Conservation (phyloP, 2,113 vertebrate genomes). For the Phylloscopus whistleri region DNA sequence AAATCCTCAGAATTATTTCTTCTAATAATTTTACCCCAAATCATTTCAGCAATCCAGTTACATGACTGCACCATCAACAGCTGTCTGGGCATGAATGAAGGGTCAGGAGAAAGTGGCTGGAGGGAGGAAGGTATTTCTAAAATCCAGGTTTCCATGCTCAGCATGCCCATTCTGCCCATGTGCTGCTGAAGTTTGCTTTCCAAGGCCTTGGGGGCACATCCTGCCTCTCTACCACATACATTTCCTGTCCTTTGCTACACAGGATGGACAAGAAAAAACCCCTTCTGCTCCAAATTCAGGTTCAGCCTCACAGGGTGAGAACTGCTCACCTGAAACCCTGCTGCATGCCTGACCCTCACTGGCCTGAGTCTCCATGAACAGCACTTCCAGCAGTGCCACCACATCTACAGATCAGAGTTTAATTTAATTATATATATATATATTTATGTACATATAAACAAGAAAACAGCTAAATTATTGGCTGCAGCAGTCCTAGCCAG, state of each 20-base stretch:
- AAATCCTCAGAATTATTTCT: neutral
- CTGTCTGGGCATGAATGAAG: neutral
- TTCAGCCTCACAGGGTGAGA: neutral
- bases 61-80: neutral
- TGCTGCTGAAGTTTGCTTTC: neutral
- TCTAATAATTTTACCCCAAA: neutral
- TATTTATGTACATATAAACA: neutral
- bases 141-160: neutral
- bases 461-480: neutral
- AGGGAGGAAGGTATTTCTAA: neutral
- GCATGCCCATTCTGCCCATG: neutral
- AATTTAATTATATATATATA: neutral
- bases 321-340: neutral
- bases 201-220: neutral
- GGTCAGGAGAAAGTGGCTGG: neutral
- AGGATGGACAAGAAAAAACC: neutral
- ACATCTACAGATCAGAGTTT: neutral
- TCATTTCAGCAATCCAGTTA: rapidly evolving
- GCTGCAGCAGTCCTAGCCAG: neutral
- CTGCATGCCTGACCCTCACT: neutral
- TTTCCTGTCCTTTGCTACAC: neutral
- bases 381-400: neutral
- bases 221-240: neutral
- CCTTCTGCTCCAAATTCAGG: neutral
- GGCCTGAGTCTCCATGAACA: neutral